These are phyloP conservation scores for Darevskia mixta DNA, from an alignment of 2,797 vertebrate genomes.

Conservation along the genomic window DNA sequence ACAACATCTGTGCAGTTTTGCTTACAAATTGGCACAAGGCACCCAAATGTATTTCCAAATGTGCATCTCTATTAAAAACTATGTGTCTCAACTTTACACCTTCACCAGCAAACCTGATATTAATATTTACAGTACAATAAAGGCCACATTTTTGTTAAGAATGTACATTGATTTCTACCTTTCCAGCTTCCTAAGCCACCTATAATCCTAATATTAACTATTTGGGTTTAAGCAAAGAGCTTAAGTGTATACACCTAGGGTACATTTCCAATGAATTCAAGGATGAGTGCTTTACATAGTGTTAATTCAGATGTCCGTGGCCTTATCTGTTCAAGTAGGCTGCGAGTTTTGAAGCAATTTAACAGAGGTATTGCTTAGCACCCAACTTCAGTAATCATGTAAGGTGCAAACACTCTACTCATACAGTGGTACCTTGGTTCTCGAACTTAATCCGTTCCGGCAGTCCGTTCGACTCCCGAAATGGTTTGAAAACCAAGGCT, in stretches of 20 bases:
- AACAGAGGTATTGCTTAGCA: neutral
- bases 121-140: neutral
- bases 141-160: too few relatives aligned
- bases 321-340: neutral
- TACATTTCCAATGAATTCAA: neutral
- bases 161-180: neutral
- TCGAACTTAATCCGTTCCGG: too few relatives aligned
- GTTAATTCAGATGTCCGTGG: neutral
- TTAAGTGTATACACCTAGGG: neutral
- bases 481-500: too few relatives aligned
- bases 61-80: neutral
- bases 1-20: too few relatives aligned
- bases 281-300: neutral
- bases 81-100: neutral
- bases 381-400: neutral
- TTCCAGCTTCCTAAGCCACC: neutral
- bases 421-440: too few relatives aligned
- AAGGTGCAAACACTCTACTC: neutral
- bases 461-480: too few relatives aligned
- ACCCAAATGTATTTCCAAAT: neutral
- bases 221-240: neutral
- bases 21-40: neutral
- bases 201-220: constrained; percentile 1
- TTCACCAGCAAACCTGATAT: neutral
- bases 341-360: neutral